A percentile compares a stretch with the other conserved stretches of the same genome.
phyloP scores from a whole-genome alignment of 2,888 invertebrate species.

The Netelia inedita region DNA sequence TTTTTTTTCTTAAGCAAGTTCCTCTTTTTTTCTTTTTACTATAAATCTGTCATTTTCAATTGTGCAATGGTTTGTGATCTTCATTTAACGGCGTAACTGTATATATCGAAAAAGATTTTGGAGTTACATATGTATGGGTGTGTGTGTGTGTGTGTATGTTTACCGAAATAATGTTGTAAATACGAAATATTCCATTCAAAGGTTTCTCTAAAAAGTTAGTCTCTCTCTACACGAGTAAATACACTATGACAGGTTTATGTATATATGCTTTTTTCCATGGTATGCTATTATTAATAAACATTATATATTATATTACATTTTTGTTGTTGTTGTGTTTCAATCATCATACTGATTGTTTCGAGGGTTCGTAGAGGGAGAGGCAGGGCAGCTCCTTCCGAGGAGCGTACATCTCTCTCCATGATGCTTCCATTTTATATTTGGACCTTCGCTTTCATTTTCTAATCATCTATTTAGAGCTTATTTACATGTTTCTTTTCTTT shows the following conservation, averaged over 20 bases:
- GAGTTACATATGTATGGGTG: constrained; percentile 67
- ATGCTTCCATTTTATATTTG: constrained; percentile 72
- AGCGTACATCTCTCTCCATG: constrained; percentile 49
- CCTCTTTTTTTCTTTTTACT: constrained; percentile 12
- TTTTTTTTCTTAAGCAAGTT: constrained; percentile 17
- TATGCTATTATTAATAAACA: constrained; percentile 80
- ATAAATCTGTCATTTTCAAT: constrained; percentile 47
- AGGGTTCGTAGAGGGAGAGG: constrained; percentile 51
- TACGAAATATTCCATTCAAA: constrained; percentile 77
- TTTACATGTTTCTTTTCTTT: constrained; percentile 76
- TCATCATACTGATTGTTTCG: constrained; percentile 60
- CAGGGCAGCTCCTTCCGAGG: constrained; percentile 60
- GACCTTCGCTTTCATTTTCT: constrained; percentile 77
- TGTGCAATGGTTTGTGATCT: constrained; percentile 69
- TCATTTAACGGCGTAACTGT: constrained; percentile 39
- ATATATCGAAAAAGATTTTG: constrained; percentile 46
- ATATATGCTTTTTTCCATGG: constrained; percentile 74
- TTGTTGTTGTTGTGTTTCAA: constrained; percentile 45
- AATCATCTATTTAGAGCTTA: constrained; percentile 80
- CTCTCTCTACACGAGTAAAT: constrained; percentile 77
- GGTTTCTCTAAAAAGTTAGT: constrained; percentile 80
- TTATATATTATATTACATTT: constrained; percentile 84
- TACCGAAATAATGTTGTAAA: constrained; percentile 77
- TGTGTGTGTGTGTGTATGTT: constrained; percentile 55
- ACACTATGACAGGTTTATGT: constrained; percentile 77